phyloP scores from a whole-genome alignment of 1,140 invertebrate genomes.

The Lucilia cuprina region DNA sequence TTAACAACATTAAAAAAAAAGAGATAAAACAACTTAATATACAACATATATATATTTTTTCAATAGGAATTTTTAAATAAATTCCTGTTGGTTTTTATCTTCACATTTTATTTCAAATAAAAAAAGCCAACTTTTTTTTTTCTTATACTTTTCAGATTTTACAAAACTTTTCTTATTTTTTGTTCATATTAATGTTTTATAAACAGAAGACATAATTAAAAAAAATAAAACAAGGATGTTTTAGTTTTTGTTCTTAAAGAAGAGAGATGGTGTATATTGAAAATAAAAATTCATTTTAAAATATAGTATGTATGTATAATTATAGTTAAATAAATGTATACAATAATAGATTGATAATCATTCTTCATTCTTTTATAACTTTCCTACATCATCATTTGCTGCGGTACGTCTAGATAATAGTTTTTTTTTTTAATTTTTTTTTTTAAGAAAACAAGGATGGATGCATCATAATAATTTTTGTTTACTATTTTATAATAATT shows the following conservation, averaged over 20 bases:
- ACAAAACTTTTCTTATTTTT: not conserved
- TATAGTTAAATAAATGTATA: no score
- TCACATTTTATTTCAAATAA: constrained; percentile 21
- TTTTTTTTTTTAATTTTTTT: not conserved
- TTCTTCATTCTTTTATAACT: no score
- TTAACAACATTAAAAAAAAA: no score
- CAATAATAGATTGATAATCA: no score
- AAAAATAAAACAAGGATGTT: not conserved
- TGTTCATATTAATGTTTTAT: not conserved
- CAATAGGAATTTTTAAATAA: constrained; percentile 19
- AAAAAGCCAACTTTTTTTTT: constrained; percentile 25
- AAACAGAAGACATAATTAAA: not conserved
- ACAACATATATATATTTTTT: constrained; percentile 6
- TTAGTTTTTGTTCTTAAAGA: constrained; percentile 7
- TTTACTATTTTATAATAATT: not conserved
- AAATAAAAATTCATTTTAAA: not conserved
- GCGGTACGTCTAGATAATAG: no score
- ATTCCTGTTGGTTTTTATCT: constrained; percentile 1
- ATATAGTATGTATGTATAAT: not conserved
- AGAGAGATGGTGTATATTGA: constrained; percentile 22
- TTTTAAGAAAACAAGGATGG: not conserved
- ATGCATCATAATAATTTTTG: not conserved
- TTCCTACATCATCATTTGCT: no score
- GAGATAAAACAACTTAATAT: no score
- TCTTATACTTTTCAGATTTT: not conserved